Evolutionary conservation across 2,797 vertebrate species (phyloP), one percentile per base, ranked within the genome.

Genomic region (Orestias chungarensis): DNA sequence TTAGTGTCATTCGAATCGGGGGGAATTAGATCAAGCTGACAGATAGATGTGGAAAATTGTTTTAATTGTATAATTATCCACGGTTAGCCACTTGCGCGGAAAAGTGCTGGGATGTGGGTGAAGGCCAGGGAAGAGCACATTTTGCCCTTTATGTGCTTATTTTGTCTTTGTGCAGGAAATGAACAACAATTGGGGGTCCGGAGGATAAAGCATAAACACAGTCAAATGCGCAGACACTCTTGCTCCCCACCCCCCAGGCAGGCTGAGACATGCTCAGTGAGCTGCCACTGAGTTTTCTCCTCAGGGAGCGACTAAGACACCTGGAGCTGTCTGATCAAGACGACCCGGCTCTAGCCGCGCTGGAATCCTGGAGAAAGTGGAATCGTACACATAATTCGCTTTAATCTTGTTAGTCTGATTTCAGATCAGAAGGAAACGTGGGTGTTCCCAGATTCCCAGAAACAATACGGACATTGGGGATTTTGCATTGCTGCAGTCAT

Each of bases 1-100:
- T 86, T 84, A 87, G 85, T 85, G 87, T 88, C 84, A 82, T 91
- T 89, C 73, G 74, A 87, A 85, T 81, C 77, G 47, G 47, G 23
- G 89, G 80, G 86, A 86, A 91, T 92, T 90, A 88, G 90, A 93
- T 93, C 85, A 67, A 75, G 82, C 86, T 93, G 92, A 92, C 92
- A 86, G 91, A 93, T 90, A 89, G 88, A 93, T 81, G 86, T 80
- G 78, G 86, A 88, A 90, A 92, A 93, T 94, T 90, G 89, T 92
- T 93, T 91, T 94, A 94, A 94, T 94, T 94, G 91, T 90, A 88
- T 89, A 89, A 93, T 93, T 93, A 91, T 87, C 87, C 75, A 79
- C 82, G 86, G 87, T 91, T 87, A 88, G 86, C 89, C 90, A 91
- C 86, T 91, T 90, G 79, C 78, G 92, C 86, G 75, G 82, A 92